These are phyloP conservation scores for Polyploca ridens DNA, from an alignment of 2,888 invertebrate species.

Conservation along the genomic window DNA sequence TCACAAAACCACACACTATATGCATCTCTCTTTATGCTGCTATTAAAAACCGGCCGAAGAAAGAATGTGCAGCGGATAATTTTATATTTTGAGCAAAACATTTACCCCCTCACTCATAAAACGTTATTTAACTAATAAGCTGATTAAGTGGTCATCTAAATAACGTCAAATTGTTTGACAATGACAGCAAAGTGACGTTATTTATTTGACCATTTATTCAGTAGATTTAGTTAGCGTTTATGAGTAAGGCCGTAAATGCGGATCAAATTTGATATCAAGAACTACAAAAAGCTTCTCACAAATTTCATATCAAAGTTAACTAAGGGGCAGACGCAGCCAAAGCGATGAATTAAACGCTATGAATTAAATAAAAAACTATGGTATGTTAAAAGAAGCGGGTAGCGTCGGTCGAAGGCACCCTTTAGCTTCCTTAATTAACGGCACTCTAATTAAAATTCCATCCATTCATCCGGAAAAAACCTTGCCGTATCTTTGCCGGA, in stretches of 20 bases:
- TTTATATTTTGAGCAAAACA: neutral
- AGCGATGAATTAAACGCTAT: constrained; percentile 9
- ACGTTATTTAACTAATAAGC: too few species aligned
- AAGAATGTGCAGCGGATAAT: too few species aligned
- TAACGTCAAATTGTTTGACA: too few species aligned
- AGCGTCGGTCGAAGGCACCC: constrained; percentile 34
- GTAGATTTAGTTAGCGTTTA: too few species aligned
- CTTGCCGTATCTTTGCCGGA: constrained; percentile 35
- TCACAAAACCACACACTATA: too few species aligned
- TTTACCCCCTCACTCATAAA: too few species aligned
- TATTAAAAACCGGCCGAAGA: too few species aligned
- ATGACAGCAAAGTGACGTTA: too few species aligned
- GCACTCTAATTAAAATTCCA: constrained; percentile 80
- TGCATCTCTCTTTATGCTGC: too few species aligned
- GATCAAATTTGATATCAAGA: neutral
- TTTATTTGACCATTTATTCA: too few species aligned
- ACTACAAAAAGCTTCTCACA: neutral
- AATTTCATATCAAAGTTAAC: constrained; percentile 1
- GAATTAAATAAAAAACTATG: constrained; percentile 11
- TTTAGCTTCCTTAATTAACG: constrained; percentile 74
- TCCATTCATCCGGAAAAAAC: constrained; percentile 70
- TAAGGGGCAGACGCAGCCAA: neutral
- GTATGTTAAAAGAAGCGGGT: constrained; percentile 6
- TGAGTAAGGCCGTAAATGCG: too few species aligned
- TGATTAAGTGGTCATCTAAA: too few species aligned